These are phyloP conservation scores for Bruchidius siliquastri DNA, from an alignment of 2,888 invertebrate genomes.

Conservation along the genomic window DNA sequence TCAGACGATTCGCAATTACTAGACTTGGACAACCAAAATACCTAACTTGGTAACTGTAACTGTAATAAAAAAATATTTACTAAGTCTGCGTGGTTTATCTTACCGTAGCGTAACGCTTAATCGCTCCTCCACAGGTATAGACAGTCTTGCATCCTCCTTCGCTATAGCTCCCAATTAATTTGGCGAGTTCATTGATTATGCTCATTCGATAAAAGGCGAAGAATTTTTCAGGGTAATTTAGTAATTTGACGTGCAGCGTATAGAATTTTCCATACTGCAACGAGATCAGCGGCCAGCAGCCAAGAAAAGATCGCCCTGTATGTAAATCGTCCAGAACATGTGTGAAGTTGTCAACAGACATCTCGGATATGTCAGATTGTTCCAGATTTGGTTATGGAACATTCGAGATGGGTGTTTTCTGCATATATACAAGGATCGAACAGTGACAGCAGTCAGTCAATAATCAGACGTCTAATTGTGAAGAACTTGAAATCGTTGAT, in stretches of 20 bases:
- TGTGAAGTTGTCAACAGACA: too few relatives aligned
- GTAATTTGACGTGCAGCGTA: conserved; percentile 6
- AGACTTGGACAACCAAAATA: conserved; percentile 1
- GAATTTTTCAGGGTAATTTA: conserved; percentile 7
- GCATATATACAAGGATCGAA: too few relatives aligned
- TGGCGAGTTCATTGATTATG: conserved; percentile 6
- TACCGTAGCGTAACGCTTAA: conserved; percentile 5
- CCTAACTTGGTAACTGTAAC: conserved; percentile 2
- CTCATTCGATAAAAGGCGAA: conserved; percentile 10
- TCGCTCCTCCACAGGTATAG: conserved; percentile 8
- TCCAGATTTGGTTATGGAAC: too few relatives aligned
- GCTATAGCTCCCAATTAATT: conserved; percentile 8
- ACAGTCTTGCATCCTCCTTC: conserved; percentile 5
- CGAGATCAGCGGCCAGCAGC: too few relatives aligned
- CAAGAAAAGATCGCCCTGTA: too few relatives aligned
- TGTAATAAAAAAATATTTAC: conserved; percentile 7
- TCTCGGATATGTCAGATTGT: too few relatives aligned
- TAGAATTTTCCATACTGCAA: conserved; percentile 10
- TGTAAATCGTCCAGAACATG: too few relatives aligned
- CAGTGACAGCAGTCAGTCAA: too few relatives aligned
- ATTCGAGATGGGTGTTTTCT: too few relatives aligned
- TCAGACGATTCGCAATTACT: background rate
- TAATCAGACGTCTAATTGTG: too few relatives aligned
- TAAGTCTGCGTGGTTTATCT: conserved; percentile 3
- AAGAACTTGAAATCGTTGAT: too few relatives aligned